Conservation (phyloP, 2,888 invertebrate genomes). For the Lissonota sp. region DNA sequence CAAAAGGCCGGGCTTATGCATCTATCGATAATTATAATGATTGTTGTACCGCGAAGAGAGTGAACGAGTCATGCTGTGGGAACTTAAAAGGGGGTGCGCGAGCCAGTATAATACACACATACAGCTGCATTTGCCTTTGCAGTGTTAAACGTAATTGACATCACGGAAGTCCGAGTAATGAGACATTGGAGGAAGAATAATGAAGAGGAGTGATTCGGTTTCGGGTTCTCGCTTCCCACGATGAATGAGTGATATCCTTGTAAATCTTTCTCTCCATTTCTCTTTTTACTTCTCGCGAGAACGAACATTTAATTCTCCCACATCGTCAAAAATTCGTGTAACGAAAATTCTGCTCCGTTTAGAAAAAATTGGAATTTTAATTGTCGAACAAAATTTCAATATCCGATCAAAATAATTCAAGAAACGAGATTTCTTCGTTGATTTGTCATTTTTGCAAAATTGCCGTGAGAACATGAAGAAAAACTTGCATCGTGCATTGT, state of each 20-base stretch:
- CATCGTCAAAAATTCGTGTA: too few species aligned
- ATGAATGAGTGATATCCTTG: conserved; percentile 63
- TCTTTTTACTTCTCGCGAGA: not conserved
- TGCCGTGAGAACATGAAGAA: too few species aligned
- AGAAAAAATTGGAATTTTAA: too few species aligned
- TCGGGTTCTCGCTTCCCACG: conserved; percentile 67
- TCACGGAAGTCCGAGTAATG: conserved; percentile 70
- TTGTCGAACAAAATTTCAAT: too few species aligned
- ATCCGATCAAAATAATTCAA: too few species aligned
- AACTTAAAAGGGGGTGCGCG: conserved; percentile 63
- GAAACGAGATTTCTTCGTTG: too few species aligned
- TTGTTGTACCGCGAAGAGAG: conserved; percentile 60
- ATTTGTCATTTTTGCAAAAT: too few species aligned
- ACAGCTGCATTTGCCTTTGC: conserved; percentile 40
- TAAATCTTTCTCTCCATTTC: conserved; percentile 1
- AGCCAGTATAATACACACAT: conserved; percentile 15
- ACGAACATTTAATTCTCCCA: too few species aligned
- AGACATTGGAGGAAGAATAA: conserved; percentile 68
- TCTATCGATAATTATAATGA: conserved; percentile 70
- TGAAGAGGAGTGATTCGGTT: conserved; percentile 69
- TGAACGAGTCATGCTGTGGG: conserved; percentile 67
- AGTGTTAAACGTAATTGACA: conserved; percentile 71
- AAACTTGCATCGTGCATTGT: not conserved
- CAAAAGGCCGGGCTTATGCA: conserved; percentile 56
- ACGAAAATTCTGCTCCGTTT: too few species aligned